A percentile compares a stretch with the other conserved stretches of the same genome.
These are phyloP conservation scores for Argyresthia albistria DNA, from an alignment of 2,888 invertebrate species.

Conservation along the genomic window DNA sequence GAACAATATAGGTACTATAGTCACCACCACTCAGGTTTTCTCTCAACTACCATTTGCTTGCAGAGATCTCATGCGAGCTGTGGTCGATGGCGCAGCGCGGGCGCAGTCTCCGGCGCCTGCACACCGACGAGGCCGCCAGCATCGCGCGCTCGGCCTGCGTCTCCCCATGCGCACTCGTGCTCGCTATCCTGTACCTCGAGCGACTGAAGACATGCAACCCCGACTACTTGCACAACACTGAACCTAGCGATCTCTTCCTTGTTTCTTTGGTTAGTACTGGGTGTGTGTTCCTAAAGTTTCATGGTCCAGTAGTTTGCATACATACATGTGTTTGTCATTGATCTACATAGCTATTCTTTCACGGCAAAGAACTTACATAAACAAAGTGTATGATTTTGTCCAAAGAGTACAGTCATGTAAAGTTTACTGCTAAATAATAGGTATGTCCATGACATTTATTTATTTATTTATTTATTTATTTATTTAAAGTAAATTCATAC, in stretches of 20 bases:
- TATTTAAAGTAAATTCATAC: too few species aligned
- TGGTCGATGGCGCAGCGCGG: constrained; percentile 86
- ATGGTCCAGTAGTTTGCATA: too few species aligned
- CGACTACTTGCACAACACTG: constrained; percentile 85
- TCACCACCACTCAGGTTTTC: not conserved
- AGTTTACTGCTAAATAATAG: too few species aligned
- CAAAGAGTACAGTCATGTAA: too few species aligned
- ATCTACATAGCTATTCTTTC: too few species aligned
- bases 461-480: too few species aligned
- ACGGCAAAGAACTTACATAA: too few species aligned
- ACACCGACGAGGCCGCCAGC: constrained; percentile 82
- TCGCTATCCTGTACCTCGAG: constrained; percentile 95
- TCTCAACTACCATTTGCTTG: constrained; percentile 4
- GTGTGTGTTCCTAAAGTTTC: not conserved
- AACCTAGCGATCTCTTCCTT: constrained; percentile 94
- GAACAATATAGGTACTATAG: not conserved
- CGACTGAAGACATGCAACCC: constrained; percentile 86
- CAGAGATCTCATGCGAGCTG: constrained; percentile 87
- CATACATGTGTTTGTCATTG: too few species aligned
- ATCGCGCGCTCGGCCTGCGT: constrained; percentile 86
- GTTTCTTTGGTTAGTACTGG: constrained; percentile 81
- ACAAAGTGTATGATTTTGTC: too few species aligned
- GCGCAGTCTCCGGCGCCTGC: constrained; percentile 82
- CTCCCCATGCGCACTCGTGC: constrained; percentile 92
- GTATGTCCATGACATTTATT: too few species aligned